Conservation (phyloP, 2,113 vertebrate genomes). For the Neofelis nebulosa region DNA sequence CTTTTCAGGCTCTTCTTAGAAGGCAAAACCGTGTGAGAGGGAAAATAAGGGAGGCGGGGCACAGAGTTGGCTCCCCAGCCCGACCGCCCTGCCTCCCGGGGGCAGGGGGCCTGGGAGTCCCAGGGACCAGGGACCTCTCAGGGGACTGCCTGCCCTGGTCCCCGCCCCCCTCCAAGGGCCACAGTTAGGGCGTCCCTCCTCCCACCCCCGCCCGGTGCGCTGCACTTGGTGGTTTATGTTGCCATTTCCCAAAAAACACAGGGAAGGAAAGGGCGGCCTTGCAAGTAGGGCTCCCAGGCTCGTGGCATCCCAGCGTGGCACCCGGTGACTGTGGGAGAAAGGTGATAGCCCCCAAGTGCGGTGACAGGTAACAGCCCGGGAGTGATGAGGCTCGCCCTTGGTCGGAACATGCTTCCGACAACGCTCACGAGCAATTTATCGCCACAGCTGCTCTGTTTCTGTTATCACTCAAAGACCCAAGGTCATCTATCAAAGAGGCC, state of each 20-base stretch:
- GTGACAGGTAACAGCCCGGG: not conserved
- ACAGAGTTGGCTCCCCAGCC: not conserved
- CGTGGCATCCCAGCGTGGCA: rapidly evolving
- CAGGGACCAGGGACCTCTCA: too few relatives aligned
- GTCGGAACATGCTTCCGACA: not conserved
- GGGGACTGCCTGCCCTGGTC: not conserved
- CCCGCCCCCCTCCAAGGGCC: rapidly evolving
- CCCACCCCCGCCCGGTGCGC: rapidly evolving
- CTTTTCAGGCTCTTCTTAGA: slow-evolving; percentile 67
- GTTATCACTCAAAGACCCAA: not conserved
- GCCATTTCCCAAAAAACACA: not conserved
- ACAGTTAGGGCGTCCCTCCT: not conserved
- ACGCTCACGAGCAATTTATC: not conserved
- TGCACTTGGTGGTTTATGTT: rapidly evolving
- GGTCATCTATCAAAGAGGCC: not conserved
- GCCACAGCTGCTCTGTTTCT: rapidly evolving
- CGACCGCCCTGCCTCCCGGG: rapidly evolving
- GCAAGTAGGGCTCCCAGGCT: rapidly evolving
- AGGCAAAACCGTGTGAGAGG: slow-evolving; percentile 61
- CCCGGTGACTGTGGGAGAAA: rapidly evolving
- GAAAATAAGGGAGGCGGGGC: slow-evolving; percentile 24
- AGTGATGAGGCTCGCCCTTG: rapidly evolving
- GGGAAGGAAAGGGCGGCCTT: rapidly evolving
- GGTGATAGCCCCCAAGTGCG: rapidly evolving
- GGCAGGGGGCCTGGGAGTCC: not conserved